Evolutionary conservation across 2,113 vertebrate species (phyloP).

Genomic region (Eleginops maclovinus): DNA sequence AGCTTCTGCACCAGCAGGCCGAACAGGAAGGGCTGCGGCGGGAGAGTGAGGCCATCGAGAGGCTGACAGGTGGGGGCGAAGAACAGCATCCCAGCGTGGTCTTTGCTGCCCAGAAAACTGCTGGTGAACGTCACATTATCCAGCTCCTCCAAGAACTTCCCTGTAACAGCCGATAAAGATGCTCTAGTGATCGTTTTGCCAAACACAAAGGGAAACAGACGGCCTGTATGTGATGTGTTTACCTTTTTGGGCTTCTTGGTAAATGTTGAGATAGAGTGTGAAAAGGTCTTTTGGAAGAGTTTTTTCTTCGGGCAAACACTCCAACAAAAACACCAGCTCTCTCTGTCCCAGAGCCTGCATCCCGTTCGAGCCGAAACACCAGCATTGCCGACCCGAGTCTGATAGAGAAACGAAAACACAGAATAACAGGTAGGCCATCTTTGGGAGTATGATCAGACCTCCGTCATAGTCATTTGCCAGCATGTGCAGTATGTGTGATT

Average conservation of each 20-base stretch:
- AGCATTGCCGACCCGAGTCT: constrained; percentile 91
- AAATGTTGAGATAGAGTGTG: constrained; percentile 89
- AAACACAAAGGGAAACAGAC: not conserved
- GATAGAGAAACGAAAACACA: constrained; percentile 12
- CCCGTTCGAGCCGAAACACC: constrained; percentile 94
- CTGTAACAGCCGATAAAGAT: constrained; percentile 73
- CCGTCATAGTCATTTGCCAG: no score
- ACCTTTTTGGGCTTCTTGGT: constrained; percentile 94
- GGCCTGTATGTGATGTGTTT: not conserved
- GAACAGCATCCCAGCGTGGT: constrained; percentile 95
- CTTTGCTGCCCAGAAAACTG: constrained; percentile 90
- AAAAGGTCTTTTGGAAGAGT: constrained; percentile 91
- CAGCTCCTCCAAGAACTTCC: constrained; percentile 90
- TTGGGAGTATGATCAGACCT: not conserved
- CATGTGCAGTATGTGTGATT: not conserved
- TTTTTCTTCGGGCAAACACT: constrained; percentile 89
- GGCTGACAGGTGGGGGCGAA: constrained; percentile 90
- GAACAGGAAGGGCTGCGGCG: constrained; percentile 89
- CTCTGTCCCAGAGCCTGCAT: constrained; percentile 93
- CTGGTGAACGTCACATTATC: constrained; percentile 92
- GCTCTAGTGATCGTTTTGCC: not conserved
- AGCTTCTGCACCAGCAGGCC: constrained; percentile 94
- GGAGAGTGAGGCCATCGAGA: constrained; percentile 85
- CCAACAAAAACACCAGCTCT: constrained; percentile 91
- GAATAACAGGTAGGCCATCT: not conserved